Evolutionary conservation across 2,113 vertebrate species (phyloP).

Genomic region (Neogale vison): DNA sequence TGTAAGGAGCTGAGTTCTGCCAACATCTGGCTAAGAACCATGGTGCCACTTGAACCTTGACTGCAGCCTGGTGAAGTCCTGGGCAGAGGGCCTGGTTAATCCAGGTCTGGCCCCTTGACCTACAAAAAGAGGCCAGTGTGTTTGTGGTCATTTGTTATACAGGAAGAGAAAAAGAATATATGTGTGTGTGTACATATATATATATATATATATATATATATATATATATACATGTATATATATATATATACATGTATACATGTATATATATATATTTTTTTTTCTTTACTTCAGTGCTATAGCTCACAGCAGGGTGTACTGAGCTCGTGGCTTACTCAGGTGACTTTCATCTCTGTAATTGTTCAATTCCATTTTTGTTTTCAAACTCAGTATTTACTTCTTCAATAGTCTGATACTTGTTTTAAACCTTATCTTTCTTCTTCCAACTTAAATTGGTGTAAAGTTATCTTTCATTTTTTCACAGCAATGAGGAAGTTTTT

Average conservation of each 20-base stretch:
- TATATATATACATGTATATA: no score
- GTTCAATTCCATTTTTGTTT: neutral
- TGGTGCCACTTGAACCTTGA: no score
- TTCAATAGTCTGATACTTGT: neutral
- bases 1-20: neutral
- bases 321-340: accelerated
- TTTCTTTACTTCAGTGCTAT: neutral
- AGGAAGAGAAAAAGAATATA: neutral
- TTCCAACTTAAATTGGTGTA: neutral
- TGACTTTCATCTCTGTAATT: neutral
- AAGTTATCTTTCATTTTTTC: neutral
- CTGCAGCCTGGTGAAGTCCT: neutral
- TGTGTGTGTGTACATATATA: no score
- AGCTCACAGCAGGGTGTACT: neutral
- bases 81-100: neutral
- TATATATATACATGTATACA: no score
- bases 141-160: neutral
- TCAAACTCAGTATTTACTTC: neutral
- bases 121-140: neutral
- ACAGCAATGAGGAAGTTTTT: neutral
- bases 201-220: no score
- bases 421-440: neutral
- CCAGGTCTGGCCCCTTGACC: neutral
- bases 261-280: no score
- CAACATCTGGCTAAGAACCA: no score